Percentiles rank a stretch among this genome's conserved stretches.
phyloP scores from a whole-genome alignment of 2,113 vertebrate species.

The Sinocyclocheilus grahami region DNA sequence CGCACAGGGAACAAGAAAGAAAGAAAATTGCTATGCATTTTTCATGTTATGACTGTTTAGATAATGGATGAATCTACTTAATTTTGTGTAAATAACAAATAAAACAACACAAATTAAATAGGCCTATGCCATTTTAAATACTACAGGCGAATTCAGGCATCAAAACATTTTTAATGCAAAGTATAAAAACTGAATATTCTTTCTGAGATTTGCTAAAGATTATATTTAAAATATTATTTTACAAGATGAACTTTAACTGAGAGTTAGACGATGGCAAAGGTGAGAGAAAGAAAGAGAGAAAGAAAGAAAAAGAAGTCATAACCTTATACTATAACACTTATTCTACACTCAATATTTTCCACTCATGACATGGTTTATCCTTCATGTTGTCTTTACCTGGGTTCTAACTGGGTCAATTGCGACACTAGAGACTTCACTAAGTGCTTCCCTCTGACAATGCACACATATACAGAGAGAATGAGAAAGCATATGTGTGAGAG shows the following conservation, averaged over 20 bases:
- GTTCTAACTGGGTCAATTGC: conserved; percentile 29
- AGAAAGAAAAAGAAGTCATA: not conserved
- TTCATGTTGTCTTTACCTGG: conserved; percentile 39
- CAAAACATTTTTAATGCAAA: not conserved
- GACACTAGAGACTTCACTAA: conserved; percentile 28
- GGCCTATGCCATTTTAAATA: not conserved
- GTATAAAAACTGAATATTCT: not conserved
- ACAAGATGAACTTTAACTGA: not conserved
- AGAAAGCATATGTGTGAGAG: conserved; percentile 7
- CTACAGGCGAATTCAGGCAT: not conserved
- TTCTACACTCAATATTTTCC: not conserved
- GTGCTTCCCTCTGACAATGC: conserved; percentile 30
- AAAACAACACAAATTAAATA: not conserved
- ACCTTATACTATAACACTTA: conserved; percentile 9
- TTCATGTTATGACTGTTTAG: not conserved
- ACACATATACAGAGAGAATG: conserved; percentile 32
- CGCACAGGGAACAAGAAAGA: not conserved
- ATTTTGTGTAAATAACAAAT: not conserved
- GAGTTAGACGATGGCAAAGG: not conserved
- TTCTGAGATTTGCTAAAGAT: not conserved
- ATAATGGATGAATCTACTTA: not conserved
- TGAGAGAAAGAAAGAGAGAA: not conserved
- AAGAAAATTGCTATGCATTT: not conserved
- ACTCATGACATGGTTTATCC: conserved; percentile 15
- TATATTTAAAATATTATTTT: not conserved